Conservation (phyloP, 2,113 vertebrate genomes). For the Hemichromis elongatus region DNA sequence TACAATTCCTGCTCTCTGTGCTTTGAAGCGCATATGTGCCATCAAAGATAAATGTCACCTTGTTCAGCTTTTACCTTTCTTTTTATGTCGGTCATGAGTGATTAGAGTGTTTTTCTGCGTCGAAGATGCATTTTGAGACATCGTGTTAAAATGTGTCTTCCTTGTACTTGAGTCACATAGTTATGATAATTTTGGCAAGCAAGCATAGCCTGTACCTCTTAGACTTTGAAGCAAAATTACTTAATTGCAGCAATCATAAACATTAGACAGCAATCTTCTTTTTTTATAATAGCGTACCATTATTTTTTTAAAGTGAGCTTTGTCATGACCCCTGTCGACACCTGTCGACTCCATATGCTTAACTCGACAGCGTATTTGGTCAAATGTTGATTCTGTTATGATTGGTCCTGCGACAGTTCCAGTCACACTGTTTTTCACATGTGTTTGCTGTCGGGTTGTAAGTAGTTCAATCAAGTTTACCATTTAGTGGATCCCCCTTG, state of each 20-base stretch:
- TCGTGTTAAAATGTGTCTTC: not conserved
- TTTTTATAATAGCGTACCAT: not conserved
- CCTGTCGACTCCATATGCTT: not conserved
- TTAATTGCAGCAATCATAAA: not conserved
- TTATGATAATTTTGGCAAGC: not conserved
- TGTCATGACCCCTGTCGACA: no score
- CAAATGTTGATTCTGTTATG: not conserved
- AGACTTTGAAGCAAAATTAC: not conserved
- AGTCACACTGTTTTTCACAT: not conserved
- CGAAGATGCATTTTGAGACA: not conserved
- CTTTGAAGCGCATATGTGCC: not conserved
- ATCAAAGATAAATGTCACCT: not conserved
- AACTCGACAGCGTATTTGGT: not conserved
- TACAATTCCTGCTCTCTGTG: not conserved
- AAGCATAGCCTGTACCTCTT: not conserved
- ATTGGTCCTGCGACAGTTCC: not conserved
- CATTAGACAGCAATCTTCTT: not conserved
- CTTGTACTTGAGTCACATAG: not conserved
- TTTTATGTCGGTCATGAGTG: not conserved
- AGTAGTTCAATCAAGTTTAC: not conserved
- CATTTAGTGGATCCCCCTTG: not conserved
- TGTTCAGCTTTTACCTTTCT: not conserved
- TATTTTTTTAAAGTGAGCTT: not conserved
- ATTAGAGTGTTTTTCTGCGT: not conserved
- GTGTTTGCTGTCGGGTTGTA: rapidly evolving